Conservation (phyloP, 2,113 vertebrate species). For the Leucosticte australis region DNA sequence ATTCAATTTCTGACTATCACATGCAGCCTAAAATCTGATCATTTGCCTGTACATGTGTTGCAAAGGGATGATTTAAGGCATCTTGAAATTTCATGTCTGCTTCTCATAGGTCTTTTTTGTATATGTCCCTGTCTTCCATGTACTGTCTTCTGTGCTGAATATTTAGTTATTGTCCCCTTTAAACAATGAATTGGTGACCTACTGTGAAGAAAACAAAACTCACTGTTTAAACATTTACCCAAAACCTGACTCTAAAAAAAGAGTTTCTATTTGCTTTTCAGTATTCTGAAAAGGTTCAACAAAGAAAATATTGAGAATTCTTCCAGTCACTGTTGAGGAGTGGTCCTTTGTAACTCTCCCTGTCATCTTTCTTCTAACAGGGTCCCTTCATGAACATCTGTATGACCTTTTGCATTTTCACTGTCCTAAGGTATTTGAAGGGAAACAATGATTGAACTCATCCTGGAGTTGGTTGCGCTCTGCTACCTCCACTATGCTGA, state of each 20-base stretch:
- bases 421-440: not conserved
- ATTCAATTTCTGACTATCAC: not conserved
- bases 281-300: not conserved
- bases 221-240: not conserved
- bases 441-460: not conserved
- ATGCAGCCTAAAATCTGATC: not conserved
- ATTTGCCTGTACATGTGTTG: not conserved
- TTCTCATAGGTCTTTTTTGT: not conserved
- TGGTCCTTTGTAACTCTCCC: not conserved
- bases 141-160: not conserved
- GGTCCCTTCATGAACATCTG: not conserved
- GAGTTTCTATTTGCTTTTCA: not conserved
- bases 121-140: not conserved
- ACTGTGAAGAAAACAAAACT: not conserved
- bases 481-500: not conserved
- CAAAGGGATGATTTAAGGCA: not conserved
- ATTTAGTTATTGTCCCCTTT: not conserved
- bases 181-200: not conserved
- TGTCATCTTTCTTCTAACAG: not conserved
- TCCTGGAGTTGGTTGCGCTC: not conserved
- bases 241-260: not conserved
- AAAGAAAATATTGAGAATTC: not conserved
- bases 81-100: not conserved
- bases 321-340: not conserved
- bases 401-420: not conserved